These are phyloP conservation scores for Shargacucullia verbasci DNA, from an alignment of 2,888 invertebrate species.

Conservation along the genomic window DNA sequence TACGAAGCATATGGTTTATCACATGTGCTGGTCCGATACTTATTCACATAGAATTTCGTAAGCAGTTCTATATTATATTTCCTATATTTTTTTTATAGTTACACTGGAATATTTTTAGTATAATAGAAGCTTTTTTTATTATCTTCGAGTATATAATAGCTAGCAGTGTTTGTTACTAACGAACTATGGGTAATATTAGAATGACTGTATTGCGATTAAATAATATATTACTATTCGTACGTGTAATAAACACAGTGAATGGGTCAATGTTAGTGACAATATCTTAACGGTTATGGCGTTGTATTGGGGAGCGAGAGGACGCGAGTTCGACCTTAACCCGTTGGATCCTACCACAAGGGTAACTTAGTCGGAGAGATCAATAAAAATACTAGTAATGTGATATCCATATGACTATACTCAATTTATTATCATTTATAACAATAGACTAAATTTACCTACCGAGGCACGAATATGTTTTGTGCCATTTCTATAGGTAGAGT, in stretches of 20 bases:
- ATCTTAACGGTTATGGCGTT: no score
- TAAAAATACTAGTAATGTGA: no score
- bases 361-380: no score
- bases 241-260: neutral
- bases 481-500: no score
- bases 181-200: constrained; percentile 12
- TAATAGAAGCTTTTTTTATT: constrained; percentile 33
- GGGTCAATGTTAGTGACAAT: neutral
- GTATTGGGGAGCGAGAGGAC: no score
- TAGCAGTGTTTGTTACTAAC: constrained; percentile 14
- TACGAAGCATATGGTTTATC: constrained; percentile 70
- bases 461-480: no score
- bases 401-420: no score
- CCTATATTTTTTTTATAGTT: constrained; percentile 10
- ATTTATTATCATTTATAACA: no score
- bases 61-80: constrained; percentile 36
- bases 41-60: constrained; percentile 53
- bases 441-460: no score
- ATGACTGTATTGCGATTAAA: constrained; percentile 3
- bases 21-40: constrained; percentile 71
- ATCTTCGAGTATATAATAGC: constrained; percentile 26
- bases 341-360: no score
- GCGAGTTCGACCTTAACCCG: no score
- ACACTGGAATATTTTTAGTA: constrained; percentile 24
- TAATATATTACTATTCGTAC: constrained; percentile 9